Evolutionary conservation across 2,888 invertebrate species (phyloP).

Genomic region (Agrilus cyanescens): DNA sequence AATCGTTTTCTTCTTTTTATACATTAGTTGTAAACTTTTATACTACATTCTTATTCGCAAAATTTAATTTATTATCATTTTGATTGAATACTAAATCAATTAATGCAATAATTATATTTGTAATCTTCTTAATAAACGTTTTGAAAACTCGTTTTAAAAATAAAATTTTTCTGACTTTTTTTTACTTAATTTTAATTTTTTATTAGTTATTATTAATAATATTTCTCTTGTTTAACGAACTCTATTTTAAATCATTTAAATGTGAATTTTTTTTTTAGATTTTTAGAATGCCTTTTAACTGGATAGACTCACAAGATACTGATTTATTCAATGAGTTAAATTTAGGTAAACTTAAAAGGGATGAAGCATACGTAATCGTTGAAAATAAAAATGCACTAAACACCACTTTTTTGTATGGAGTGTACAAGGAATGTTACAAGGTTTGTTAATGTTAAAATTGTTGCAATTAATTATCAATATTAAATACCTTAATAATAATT

Average conservation of each 20-base stretch:
- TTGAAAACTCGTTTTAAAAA: no score
- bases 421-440: constrained; percentile 58
- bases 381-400: constrained; percentile 23
- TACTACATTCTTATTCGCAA: no score
- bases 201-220: neutral
- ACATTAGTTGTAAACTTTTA: no score
- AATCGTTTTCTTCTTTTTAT: no score
- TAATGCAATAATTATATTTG: no score
- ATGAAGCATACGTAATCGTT: constrained; percentile 52
- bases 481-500: no score
- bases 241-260: neutral
- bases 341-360: constrained; percentile 46
- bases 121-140: no score
- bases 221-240: neutral
- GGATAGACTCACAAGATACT: constrained; percentile 46
- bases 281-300: constrained; percentile 17
- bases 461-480: no score
- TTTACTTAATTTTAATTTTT: neutral
- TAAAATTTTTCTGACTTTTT: neutral
- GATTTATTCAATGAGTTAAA: constrained; percentile 42
- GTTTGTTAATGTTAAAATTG: constrained; percentile 35
- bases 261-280: no score
- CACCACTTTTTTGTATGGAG: constrained; percentile 47
- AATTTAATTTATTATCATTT: no score
- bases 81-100: no score